phyloP scores from a whole-genome alignment of 2,113 vertebrate genomes.

The Spilogale gracilis region DNA sequence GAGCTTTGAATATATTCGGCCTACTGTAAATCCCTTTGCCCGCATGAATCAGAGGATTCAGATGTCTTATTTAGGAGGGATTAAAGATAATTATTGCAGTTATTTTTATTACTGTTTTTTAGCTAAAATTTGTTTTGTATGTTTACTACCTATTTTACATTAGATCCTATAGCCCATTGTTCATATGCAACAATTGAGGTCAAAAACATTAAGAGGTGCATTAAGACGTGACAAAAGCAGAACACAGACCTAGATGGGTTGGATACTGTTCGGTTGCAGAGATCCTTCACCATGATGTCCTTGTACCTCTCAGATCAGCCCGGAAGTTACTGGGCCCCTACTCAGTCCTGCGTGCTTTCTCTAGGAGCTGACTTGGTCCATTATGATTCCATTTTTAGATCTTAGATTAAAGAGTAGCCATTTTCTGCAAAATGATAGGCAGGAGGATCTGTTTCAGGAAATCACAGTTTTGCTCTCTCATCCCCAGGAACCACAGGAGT shows the following conservation, averaged over 20 bases:
- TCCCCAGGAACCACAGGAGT: slow-evolving; percentile 87
- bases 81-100: background rate
- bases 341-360: background rate
- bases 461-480: background rate
- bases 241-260: background rate
- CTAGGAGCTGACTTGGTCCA: background rate
- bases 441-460: background rate
- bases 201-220: background rate
- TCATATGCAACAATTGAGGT: background rate
- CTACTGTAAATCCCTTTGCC: background rate
- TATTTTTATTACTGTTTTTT: background rate
- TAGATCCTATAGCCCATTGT: background rate
- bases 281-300: background rate
- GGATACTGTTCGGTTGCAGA: rapidly evolving
- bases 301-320: background rate
- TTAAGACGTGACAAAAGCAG: background rate
- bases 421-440: background rate
- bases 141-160: background rate
- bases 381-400: background rate
- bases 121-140: background rate
- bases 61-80: background rate
- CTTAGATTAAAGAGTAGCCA: background rate
- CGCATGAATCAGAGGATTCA: background rate
- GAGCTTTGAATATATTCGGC: background rate
- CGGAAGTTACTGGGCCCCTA: background rate